These are phyloP conservation scores for Acanthurus tractus DNA, from an alignment of 2,797 vertebrate genomes.

Conservation along the genomic window DNA sequence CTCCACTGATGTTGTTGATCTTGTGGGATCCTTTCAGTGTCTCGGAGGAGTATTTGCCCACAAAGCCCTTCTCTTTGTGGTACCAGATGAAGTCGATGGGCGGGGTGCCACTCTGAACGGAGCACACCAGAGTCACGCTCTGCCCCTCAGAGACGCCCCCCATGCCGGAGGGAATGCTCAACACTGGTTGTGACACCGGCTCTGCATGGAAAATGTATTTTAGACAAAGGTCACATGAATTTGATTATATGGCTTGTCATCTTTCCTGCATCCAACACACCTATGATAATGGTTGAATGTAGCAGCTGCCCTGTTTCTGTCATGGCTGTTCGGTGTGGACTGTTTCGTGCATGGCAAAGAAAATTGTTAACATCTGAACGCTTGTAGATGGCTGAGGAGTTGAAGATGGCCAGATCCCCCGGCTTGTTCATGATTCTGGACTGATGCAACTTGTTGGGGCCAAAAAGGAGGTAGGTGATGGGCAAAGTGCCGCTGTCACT, in stretches of 20 bases:
- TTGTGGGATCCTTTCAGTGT: conserved; percentile 19
- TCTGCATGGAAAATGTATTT: conserved; percentile 59
- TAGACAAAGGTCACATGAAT: background rate
- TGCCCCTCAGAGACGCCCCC: conserved; percentile 71
- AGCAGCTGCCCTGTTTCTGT: conserved; percentile 16
- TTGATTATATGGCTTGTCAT: background rate
- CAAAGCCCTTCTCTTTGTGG: background rate
- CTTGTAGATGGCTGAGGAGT: conserved; percentile 56
- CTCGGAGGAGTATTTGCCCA: background rate
- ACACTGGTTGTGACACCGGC: conserved; percentile 71
- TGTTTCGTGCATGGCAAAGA: conserved; percentile 74
- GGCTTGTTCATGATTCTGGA: conserved; percentile 15
- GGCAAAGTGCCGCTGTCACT: conserved; percentile 78
- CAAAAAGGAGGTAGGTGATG: conserved; percentile 73
- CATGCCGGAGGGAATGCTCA: conserved; percentile 42
- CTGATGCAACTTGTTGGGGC: rapidly evolving
- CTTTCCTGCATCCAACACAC: conserved; percentile 53
- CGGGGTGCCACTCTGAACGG: conserved; percentile 69
- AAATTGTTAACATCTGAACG: conserved; percentile 59
- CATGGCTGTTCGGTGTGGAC: background rate
- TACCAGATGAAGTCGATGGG: conserved; percentile 82
- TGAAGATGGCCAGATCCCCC: conserved; percentile 73
- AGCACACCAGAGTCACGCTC: conserved; percentile 76
- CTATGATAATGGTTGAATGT: conserved; percentile 68
- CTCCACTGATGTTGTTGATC: conserved; percentile 47